phyloP scores from a whole-genome alignment of 2,888 invertebrate genomes.

The Cotesia congregata region DNA sequence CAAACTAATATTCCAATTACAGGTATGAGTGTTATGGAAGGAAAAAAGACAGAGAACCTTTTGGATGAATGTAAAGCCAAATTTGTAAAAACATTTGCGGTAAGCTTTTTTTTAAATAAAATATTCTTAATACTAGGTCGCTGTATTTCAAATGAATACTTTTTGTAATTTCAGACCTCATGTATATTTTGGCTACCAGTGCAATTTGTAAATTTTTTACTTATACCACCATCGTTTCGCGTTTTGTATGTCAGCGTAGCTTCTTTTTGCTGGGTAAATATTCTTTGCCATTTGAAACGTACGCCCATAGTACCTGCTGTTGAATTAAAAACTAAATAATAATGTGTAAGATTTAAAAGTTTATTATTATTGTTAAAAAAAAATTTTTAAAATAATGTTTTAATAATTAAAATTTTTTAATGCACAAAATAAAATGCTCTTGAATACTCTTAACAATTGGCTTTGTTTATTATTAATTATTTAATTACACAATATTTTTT shows the following conservation, averaged over 20 bases:
- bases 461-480: background rate
- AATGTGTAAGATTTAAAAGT: conserved; percentile 8
- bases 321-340: conserved; percentile 16
- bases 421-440: background rate
- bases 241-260: conserved; percentile 85
- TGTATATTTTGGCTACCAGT: conserved; percentile 89
- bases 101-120: conserved; percentile 44
- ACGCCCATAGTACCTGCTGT: conserved; percentile 15
- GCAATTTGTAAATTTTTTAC: conserved; percentile 83
- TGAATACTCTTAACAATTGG: background rate
- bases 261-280: conserved; percentile 88
- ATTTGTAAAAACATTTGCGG: conserved; percentile 76
- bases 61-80: conserved; percentile 81
- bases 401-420: background rate
- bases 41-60: conserved; percentile 74
- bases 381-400: background rate
- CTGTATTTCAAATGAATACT: too few relatives aligned
- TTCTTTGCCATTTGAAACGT: conserved; percentile 83
- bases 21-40: conserved; percentile 85
- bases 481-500: conserved; percentile 13
- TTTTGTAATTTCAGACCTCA: conserved; percentile 75
- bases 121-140: too few relatives aligned
- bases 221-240: conserved; percentile 80
- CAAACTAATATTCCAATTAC: conserved; percentile 42
- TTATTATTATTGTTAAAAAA: background rate